phyloP scores from a whole-genome alignment of 2,797 vertebrate species.

The Triplophysa yarkandensis region DNA sequence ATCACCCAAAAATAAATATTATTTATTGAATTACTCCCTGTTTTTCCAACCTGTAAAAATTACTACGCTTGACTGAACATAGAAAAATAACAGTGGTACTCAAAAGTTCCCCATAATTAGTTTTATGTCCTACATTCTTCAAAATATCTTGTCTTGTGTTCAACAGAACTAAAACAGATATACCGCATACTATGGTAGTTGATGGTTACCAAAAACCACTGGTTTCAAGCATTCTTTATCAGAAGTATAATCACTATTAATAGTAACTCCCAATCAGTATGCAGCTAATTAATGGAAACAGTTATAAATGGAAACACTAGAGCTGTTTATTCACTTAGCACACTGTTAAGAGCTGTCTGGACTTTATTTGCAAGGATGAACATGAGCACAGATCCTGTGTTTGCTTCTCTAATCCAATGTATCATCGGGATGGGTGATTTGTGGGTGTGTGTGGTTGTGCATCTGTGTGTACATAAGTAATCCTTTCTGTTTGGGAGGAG shows the following conservation, averaged over 20 bases:
- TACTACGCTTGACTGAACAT: too few species aligned
- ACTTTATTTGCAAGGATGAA: slow-evolving; percentile 25
- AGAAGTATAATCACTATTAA: too few species aligned
- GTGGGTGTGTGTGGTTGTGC: slow-evolving; percentile 23
- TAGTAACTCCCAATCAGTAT: not conserved
- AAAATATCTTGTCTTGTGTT: too few species aligned
- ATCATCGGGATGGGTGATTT: slow-evolving; percentile 26
- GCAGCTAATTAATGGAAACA: not conserved
- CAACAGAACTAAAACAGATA: too few species aligned
- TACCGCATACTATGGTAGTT: too few species aligned
- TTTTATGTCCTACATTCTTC: too few species aligned
- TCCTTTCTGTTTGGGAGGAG: slow-evolving; percentile 42
- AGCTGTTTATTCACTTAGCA: not conserved
- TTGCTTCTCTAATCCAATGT: slow-evolving; percentile 42
- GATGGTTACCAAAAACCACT: too few species aligned
- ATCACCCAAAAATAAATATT: too few species aligned
- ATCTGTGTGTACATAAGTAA: slow-evolving; percentile 34
- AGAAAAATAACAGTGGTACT: too few species aligned
- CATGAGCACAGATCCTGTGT: slow-evolving; percentile 13
- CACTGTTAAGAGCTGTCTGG: slow-evolving; percentile 10
- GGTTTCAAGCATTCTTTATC: not conserved
- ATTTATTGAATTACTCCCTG: too few species aligned
- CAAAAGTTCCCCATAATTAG: too few species aligned
- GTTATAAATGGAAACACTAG: not conserved
- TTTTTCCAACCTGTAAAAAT: too few species aligned